Conservation (phyloP, 2,888 invertebrate genomes). For the Lumbricus terrestris region DNA sequence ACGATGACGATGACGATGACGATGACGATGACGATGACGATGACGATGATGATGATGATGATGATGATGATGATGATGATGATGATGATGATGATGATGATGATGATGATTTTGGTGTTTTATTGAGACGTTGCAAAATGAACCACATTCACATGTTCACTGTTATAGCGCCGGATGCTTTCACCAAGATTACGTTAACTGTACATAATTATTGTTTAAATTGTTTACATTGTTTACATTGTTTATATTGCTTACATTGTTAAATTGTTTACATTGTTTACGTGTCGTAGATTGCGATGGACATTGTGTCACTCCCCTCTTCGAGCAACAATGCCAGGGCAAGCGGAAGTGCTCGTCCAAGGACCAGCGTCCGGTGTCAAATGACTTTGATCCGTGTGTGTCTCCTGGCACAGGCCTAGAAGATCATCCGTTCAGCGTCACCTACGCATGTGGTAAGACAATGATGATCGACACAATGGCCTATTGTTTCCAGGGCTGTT, state of each 20-base stretch:
- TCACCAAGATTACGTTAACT: too few relatives aligned
- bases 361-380: background rate
- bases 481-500: too few relatives aligned
- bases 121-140: too few relatives aligned
- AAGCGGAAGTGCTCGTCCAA: background rate
- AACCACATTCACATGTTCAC: too few relatives aligned
- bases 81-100: background rate
- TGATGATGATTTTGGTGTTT: too few relatives aligned
- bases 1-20: background rate
- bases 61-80: background rate
- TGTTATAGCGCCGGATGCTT: too few relatives aligned
- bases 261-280: background rate
- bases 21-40: background rate
- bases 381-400: background rate
- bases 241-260: too few relatives aligned
- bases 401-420: background rate
- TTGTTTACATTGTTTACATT: background rate
- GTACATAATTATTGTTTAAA: too few relatives aligned
- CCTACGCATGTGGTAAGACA: background rate
- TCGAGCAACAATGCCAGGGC: background rate
- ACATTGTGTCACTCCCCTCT: background rate
- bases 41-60: background rate
- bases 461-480: background rate
- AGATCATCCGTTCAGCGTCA: background rate
- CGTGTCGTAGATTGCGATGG: background rate